Evolutionary conservation across 2,797 vertebrate species (phyloP).

Genomic region (Sitta carolinensis): DNA sequence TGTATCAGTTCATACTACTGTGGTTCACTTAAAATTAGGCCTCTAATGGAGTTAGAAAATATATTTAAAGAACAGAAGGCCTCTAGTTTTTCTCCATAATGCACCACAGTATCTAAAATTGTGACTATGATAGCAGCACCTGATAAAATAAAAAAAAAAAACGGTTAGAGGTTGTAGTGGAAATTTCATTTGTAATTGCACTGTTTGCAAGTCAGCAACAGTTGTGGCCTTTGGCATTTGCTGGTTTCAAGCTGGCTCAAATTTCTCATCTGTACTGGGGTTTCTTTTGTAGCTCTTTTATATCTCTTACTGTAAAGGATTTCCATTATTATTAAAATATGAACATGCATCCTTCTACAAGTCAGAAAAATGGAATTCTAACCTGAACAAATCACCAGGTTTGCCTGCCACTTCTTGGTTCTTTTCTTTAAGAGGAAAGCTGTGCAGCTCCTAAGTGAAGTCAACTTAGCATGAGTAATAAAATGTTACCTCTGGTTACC

Average conservation of each 20-base stretch:
- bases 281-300: neutral
- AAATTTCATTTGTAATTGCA: neutral
- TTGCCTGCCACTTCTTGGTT: neutral
- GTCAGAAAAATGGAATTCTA: neutral
- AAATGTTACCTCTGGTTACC: slow-evolving; percentile 44
- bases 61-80: neutral
- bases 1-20: neutral
- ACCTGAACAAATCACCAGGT: neutral
- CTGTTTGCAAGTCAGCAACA: neutral
- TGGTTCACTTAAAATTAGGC: neutral
- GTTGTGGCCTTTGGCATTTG: neutral
- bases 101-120: neutral
- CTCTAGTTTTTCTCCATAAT: neutral
- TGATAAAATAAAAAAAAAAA: neutral
- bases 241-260: neutral
- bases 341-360: neutral
- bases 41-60: neutral
- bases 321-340: neutral
- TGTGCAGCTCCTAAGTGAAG: neutral
- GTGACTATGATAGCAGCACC: neutral
- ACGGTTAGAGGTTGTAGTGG: neutral
- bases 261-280: neutral
- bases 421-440: neutral
- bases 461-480: neutral
- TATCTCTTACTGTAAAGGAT: neutral